Percentiles rank a stretch among this genome's conserved stretches.
phyloP scores from a whole-genome alignment of 2,797 vertebrate species.

The Cynodonichthys magdalenae region DNA sequence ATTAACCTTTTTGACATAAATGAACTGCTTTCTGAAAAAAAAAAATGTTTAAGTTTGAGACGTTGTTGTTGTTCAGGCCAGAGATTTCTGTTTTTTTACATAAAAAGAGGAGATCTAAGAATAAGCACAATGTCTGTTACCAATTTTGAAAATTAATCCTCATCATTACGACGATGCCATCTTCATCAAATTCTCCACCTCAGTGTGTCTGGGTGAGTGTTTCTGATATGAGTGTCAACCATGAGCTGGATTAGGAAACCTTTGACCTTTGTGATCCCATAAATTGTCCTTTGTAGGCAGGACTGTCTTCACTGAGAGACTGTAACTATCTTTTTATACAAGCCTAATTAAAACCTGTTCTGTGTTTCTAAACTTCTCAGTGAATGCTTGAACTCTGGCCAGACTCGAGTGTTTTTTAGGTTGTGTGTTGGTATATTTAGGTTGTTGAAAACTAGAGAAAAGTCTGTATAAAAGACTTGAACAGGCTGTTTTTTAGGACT shows the following conservation, averaged over 20 bases:
- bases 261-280: constrained; percentile 18
- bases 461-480: background rate
- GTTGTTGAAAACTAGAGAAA: constrained; percentile 11
- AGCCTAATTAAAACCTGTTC: background rate
- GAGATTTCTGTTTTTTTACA: too few relatives aligned
- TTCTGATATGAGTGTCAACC: constrained; percentile 15
- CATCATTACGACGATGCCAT: constrained; percentile 53
- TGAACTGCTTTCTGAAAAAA: background rate
- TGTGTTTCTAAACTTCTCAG: constrained; percentile 40
- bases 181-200: constrained; percentile 48
- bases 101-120: constrained; percentile 5
- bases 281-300: constrained; percentile 14
- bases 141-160: constrained; percentile 22
- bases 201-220: constrained; percentile 66
- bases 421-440: constrained; percentile 28
- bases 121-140: constrained; percentile 27
- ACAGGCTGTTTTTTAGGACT: background rate
- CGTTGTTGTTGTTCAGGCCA: constrained; percentile 1
- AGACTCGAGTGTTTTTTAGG: constrained; percentile 24
- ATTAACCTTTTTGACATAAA: constrained; percentile 7
- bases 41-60: constrained; percentile 11
- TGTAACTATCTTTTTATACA: background rate
- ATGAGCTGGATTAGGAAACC: constrained; percentile 26
- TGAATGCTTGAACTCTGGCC: constrained; percentile 48
- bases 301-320: constrained; percentile 54